Conservation (phyloP, 2,888 invertebrate genomes). For the Drosophila colorata region DNA sequence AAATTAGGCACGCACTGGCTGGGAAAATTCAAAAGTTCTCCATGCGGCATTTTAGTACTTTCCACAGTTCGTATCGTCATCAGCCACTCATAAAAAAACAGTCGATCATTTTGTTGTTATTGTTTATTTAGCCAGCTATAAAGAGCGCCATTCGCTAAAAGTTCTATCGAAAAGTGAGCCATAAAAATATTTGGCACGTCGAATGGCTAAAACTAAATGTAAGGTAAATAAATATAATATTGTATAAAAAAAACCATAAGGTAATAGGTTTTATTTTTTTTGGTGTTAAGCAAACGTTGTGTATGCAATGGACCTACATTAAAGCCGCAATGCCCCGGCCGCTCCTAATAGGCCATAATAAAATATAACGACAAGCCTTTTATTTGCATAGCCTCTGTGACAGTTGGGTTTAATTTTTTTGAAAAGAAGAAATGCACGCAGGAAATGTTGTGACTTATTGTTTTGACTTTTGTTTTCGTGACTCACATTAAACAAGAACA, state of each 20-base stretch:
- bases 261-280: constrained; percentile 46
- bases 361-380: constrained; percentile 66
- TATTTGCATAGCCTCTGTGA: constrained; percentile 65
- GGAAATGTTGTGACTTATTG: constrained; percentile 50
- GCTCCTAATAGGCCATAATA: constrained; percentile 11
- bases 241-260: constrained; percentile 33
- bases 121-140: constrained; percentile 69
- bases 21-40: constrained; percentile 15
- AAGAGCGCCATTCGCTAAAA: constrained; percentile 63
- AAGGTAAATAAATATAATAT: constrained; percentile 66
- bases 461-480: constrained; percentile 42
- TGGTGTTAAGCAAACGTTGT: constrained; percentile 63
- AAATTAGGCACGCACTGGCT: constrained; percentile 58
- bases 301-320: constrained; percentile 19
- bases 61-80: constrained; percentile 56
- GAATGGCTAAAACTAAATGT: constrained; percentile 48
- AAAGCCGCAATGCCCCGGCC: constrained; percentile 5
- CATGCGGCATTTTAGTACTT: constrained; percentile 23
- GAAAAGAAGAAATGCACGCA: constrained; percentile 63
- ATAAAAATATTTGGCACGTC: constrained; percentile 70
- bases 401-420: constrained; percentile 64
- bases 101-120: constrained; percentile 55
- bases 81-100: constrained; percentile 59
- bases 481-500: constrained; percentile 43
- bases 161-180: constrained; percentile 67